phyloP scores from a whole-genome alignment of 2,797 vertebrate species.

The Salmo trutta region DNA sequence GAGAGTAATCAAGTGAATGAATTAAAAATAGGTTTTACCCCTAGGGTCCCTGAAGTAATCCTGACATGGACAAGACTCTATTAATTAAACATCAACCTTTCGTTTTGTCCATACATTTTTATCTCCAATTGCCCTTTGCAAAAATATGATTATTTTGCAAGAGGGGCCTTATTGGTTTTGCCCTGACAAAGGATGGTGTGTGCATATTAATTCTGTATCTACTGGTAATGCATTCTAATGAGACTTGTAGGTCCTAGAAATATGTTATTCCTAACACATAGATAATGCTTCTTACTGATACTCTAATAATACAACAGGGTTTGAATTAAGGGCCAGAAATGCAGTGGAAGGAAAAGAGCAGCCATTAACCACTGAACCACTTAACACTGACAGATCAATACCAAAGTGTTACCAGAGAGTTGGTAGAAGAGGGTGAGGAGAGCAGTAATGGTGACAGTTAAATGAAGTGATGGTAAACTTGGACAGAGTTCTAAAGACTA shows the following conservation, averaged over 20 bases:
- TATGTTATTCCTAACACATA: constrained; percentile 5
- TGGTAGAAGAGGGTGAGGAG: constrained; percentile 8
- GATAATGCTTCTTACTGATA: constrained; percentile 24
- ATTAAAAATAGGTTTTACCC: constrained; percentile 49
- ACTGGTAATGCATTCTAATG: constrained; percentile 6
- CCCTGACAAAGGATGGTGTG: neutral
- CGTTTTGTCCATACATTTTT: constrained; percentile 23
- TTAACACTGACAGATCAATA: constrained; percentile 36
- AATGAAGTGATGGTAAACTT: constrained; percentile 24
- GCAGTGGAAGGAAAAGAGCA: neutral
- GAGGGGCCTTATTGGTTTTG: constrained; percentile 6
- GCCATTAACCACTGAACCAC: constrained; percentile 30
- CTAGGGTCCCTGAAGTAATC: constrained; percentile 45
- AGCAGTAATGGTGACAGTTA: constrained; percentile 11
- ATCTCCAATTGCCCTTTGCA: constrained; percentile 12
- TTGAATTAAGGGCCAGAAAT: constrained; percentile 13
- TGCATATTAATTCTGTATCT: neutral
- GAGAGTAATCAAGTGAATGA: constrained; percentile 39
- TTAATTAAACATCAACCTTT: constrained; percentile 55
- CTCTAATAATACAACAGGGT: constrained; percentile 1
- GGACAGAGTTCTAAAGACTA: constrained; percentile 9
- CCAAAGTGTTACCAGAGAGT: constrained; percentile 30
- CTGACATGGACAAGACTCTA: constrained; percentile 35
- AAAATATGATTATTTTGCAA: neutral
- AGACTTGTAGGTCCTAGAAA: neutral